A percentile compares a stretch with the other conserved stretches of the same genome.
phyloP scores from a whole-genome alignment of 2,888 invertebrate genomes.

The Hypercompe scribonia region DNA sequence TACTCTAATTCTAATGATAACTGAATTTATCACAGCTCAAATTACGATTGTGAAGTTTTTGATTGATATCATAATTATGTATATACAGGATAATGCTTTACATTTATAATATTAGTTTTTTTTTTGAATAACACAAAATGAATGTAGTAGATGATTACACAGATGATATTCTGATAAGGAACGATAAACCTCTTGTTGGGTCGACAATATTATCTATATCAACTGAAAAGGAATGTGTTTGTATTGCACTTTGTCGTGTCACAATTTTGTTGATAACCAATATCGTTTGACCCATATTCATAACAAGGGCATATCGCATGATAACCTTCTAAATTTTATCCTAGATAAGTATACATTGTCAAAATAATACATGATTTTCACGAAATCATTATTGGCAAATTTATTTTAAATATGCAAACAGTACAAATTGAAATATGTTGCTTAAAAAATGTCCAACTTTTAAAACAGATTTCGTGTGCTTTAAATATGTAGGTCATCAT shows the following conservation, averaged over 20 bases:
- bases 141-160: background rate
- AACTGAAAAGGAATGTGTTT: conserved; percentile 40
- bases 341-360: conserved; percentile 5
- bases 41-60: background rate
- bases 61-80: background rate
- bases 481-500: background rate
- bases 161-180: conserved; percentile 21
- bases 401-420: conserved; percentile 5
- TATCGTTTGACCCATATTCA: conserved; percentile 60
- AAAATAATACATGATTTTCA: background rate
- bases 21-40: background rate
- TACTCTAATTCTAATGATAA: background rate
- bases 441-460: background rate
- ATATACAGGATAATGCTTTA: background rate
- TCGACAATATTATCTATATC: conserved; percentile 44
- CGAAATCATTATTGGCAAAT: conserved; percentile 7
- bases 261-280: conserved; percentile 46
- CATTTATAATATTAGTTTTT: background rate
- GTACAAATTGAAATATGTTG: conserved; percentile 1
- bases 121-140: background rate
- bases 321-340: conserved; percentile 28
- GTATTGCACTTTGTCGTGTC: conserved; percentile 34
- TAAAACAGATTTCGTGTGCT: conserved; percentile 2
- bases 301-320: conserved; percentile 44
- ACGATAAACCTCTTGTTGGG: conserved; percentile 22